Base-by-base conservation (phyloP, 2,113 vertebrate genomes). In the Platichthys stellatus region DNA sequence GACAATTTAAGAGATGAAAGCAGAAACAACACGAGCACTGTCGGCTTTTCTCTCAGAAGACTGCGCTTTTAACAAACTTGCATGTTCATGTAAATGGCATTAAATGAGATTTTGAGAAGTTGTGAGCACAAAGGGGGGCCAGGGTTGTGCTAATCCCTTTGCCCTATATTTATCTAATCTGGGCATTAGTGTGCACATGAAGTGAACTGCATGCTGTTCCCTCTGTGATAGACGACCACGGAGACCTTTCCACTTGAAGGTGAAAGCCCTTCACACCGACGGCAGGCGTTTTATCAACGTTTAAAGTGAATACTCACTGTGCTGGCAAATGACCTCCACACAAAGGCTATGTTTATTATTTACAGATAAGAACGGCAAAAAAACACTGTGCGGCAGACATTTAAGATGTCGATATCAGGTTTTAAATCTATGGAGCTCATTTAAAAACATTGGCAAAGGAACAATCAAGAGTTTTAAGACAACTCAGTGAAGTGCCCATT, bases 121-220 rank as follows among this genome's bases (percentile, higher is more conserved):
- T 90, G 80, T 86, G 82, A 80, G 80, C 75, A 73, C 56, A 72
- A 80, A 69, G 83, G 75, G 74, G 85, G 78, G 69, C 53, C 71
- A 85, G 72, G 76, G 63, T 86, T 72, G 69, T 63, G 58, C 70
- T 91, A 93, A 94, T 92, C 91, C 82, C 60, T 53, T 76, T 92
- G 88, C 74, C 88, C 90, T 91, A 87, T 82, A 89, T 92, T 91
- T 93, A 81, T 90, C 82, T 93, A 92, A 93, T 92, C 86, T 90
- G 73, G 58, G 82, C 83, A 63, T 87, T 91, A 90, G 87, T 81
- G 73, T 80, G 70, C 71, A 51, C 67, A 71, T 89, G 60, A 78
- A 88, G 90, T 83, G 43, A 88, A 75, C 79, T 79, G 61, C 74
- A 77, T 24, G 76, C 78, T 72, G 64, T 66, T 88, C 63, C n/a